phyloP scores from a whole-genome alignment of 2,797 vertebrate genomes.

The Sebastes kiyomatsui region DNA sequence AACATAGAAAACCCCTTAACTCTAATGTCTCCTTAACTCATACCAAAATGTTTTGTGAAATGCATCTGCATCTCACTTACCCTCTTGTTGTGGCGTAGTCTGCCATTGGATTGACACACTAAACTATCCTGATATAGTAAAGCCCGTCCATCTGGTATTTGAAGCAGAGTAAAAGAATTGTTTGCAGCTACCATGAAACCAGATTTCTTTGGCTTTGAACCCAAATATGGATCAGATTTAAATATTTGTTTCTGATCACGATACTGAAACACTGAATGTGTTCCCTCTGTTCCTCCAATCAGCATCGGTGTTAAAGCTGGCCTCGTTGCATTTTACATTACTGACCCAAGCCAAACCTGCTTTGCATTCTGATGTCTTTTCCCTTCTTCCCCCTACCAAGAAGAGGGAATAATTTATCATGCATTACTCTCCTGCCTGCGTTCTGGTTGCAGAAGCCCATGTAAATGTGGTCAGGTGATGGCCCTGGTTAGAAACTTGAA shows the following conservation, averaged over 20 bases:
- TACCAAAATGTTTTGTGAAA: neutral
- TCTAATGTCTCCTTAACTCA: neutral
- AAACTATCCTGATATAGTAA: neutral
- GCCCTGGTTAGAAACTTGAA: constrained; percentile 66
- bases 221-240: neutral
- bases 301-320: neutral
- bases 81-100: neutral
- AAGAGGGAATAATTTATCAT: constrained; percentile 64
- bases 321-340: constrained; percentile 19
- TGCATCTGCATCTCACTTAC: neutral
- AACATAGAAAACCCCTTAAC: neutral
- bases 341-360: constrained; percentile 32
- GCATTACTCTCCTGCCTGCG: constrained; percentile 49
- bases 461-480: constrained; percentile 72
- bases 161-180: neutral
- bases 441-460: constrained; percentile 54
- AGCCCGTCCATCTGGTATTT: neutral
- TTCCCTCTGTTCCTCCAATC: constrained; percentile 4
- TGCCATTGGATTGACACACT: neutral
- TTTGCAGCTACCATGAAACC: neutral
- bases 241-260: neutral
- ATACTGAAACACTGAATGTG: neutral
- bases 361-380: constrained; percentile 50
- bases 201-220: neutral
- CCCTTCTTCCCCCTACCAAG: constrained; percentile 36